phyloP scores from a whole-genome alignment of 1,140 invertebrate species.

The Harlomillsia oculata region DNA sequence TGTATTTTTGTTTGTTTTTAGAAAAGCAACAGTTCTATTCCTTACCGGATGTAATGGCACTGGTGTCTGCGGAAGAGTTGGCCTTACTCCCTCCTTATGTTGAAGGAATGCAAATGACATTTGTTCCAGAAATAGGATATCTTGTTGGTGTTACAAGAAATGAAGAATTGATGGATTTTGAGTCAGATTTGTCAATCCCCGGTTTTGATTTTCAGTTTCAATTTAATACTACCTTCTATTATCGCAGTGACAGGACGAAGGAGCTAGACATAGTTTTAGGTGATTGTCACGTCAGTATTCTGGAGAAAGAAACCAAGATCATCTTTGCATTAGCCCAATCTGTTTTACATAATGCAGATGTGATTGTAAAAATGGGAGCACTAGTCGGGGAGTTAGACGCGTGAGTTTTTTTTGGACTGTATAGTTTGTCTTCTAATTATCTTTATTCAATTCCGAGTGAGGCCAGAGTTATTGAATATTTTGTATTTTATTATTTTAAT shows the following conservation, averaged over 20 bases:
- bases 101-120: conserved; percentile 61
- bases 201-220: conserved; percentile 50
- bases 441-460: background rate
- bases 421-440: background rate
- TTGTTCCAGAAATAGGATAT: conserved; percentile 72
- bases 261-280: conserved; percentile 65
- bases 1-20: background rate
- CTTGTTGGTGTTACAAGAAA: conserved; percentile 58
- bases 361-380: conserved; percentile 53
- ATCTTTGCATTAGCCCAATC: conserved; percentile 57
- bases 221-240: conserved; percentile 51
- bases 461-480: background rate
- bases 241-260: conserved; percentile 61
- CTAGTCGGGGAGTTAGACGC: conserved; percentile 62
- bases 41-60: conserved; percentile 46
- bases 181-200: conserved; percentile 48
- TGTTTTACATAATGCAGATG: conserved; percentile 51
- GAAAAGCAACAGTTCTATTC: conserved; percentile 16
- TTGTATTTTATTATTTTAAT: conserved; percentile 36
- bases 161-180: conserved; percentile 43
- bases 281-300: conserved; percentile 63
- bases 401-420: conserved; percentile 43
- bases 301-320: conserved; percentile 62
- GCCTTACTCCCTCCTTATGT: conserved; percentile 53
- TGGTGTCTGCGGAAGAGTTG: conserved; percentile 58